Conservation (phyloP, 2,113 vertebrate species). For the Papio anubis region DNA sequence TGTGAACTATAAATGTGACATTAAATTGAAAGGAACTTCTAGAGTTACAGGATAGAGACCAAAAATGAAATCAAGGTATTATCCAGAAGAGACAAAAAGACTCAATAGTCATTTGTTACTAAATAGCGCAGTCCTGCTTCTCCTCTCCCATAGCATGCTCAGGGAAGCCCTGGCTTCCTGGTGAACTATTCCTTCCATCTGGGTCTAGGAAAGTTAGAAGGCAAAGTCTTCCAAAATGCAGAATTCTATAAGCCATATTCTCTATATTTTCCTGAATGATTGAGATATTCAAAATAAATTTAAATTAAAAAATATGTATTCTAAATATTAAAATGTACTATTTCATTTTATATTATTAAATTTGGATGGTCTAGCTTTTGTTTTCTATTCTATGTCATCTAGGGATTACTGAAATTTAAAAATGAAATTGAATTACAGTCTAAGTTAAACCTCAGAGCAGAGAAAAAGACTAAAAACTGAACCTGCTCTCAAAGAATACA, state of each 20-base stretch:
- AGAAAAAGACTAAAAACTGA: neutral
- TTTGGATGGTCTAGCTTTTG: neutral
- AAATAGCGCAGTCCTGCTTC: neutral
- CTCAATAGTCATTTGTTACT: neutral
- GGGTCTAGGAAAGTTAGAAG: neutral
- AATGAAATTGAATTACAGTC: neutral
- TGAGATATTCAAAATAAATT: neutral
- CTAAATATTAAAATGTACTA: neutral
- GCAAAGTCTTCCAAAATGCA: too few species aligned
- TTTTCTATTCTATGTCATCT: neutral
- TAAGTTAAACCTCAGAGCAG: neutral
- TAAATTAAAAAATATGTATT: neutral
- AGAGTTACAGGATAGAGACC: neutral
- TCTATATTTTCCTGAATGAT: neutral
- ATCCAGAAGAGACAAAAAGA: neutral
- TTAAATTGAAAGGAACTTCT: neutral
- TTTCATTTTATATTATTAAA: neutral
- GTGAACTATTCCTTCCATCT: neutral
- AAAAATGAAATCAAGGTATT: neutral
- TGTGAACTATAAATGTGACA: neutral
- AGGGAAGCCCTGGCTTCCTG: neutral
- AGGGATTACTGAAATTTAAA: neutral
- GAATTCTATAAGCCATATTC: neutral
- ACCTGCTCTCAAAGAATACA: neutral
- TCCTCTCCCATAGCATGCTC: fast-evolving